phyloP scores from a whole-genome alignment of 2,888 invertebrate species.

The Drosophila longiperda region DNA sequence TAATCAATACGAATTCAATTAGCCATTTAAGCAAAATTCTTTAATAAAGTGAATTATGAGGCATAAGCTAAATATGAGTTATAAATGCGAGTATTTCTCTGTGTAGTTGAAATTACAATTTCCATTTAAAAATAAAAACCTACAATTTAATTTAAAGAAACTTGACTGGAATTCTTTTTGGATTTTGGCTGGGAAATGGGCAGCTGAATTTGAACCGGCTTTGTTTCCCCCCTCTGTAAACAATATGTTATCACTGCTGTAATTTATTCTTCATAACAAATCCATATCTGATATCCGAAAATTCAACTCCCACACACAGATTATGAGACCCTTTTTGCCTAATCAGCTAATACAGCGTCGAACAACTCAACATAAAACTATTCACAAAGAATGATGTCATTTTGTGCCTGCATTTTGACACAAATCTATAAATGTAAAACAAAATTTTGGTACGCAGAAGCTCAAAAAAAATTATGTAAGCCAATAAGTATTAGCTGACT shows the following conservation, averaged over 20 bases:
- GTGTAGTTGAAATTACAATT: constrained; percentile 51
- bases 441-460: constrained; percentile 40
- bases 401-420: constrained; percentile 40
- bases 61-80: constrained; percentile 24
- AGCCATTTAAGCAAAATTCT: constrained; percentile 64
- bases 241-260: not conserved
- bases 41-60: constrained; percentile 47
- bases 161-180: not conserved
- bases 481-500: constrained; percentile 6
- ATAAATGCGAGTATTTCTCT: constrained; percentile 56
- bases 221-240: not conserved
- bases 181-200: not conserved
- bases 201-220: not conserved
- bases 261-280: not conserved
- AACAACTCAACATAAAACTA: constrained; percentile 27
- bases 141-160: constrained; percentile 40
- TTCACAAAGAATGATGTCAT: constrained; percentile 61
- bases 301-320: not conserved
- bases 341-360: constrained; percentile 9
- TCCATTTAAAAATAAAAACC: constrained; percentile 53
- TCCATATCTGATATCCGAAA: not conserved
- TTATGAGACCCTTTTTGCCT: not conserved
- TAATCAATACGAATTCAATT: constrained; percentile 66
- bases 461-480: constrained; percentile 65
- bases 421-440: constrained; percentile 37